Evolutionary conservation across 2,797 vertebrate genomes (phyloP).

Genomic region (Hydrolagus colliei): DNA sequence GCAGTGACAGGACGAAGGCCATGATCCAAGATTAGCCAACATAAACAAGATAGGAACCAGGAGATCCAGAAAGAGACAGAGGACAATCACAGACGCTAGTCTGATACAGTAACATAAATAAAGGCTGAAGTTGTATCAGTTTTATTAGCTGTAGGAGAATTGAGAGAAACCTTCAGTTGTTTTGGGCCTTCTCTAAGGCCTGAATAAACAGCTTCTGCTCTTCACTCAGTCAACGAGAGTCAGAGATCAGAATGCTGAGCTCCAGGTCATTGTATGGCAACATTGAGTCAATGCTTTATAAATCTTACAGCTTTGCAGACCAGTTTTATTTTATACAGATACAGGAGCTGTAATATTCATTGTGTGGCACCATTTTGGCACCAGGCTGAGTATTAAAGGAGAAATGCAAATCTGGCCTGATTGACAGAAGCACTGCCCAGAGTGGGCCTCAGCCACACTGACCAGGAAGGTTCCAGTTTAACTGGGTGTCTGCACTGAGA

Average conservation of each 20-base stretch:
- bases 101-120: constrained; percentile 53
- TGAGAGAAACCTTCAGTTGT: background rate
- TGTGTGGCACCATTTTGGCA: no score
- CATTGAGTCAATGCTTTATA: background rate
- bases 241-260: background rate
- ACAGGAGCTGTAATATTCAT: no score
- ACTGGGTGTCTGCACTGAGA: no score
- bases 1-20: background rate
- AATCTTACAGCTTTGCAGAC: no score
- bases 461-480: no score
- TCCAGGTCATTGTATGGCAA: no score
- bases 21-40: constrained; percentile 25
- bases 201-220: constrained; percentile 29
- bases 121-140: constrained; percentile 48
- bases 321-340: no score
- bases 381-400: background rate
- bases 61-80: constrained; percentile 44
- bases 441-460: no score
- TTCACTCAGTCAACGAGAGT: constrained; percentile 18
- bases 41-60: constrained; percentile 59
- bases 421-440: no score
- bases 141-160: constrained; percentile 15
- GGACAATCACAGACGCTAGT: constrained; percentile 44
- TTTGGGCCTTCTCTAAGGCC: constrained; percentile 6
- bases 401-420: no score